Evolutionary conservation across 2,113 vertebrate genomes (phyloP).

Genomic region (Girardinichthys multiradiatus): DNA sequence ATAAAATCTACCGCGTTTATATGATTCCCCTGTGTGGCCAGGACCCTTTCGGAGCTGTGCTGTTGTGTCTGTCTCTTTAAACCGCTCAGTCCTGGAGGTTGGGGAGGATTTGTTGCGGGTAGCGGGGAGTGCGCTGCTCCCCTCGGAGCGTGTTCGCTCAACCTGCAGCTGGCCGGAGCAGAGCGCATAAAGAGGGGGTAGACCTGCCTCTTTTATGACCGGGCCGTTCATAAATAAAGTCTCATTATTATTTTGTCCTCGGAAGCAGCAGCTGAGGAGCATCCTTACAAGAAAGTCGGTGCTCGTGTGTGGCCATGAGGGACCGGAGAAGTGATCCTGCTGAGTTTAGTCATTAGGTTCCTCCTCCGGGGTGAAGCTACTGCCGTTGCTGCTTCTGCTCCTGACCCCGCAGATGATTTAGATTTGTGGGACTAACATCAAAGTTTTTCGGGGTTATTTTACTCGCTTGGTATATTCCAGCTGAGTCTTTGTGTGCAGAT

Average conservation of each 20-base stretch:
- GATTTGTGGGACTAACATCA: slow-evolving; percentile 47
- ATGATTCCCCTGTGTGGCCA: neutral
- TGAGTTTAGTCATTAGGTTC: slow-evolving; percentile 54
- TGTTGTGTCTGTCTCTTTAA: slow-evolving; percentile 73
- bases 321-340: slow-evolving; percentile 61
- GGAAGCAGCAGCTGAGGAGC: slow-evolving; percentile 7
- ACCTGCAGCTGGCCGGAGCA: slow-evolving; percentile 24
- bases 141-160: slow-evolving; percentile 49
- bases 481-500: slow-evolving; percentile 24
- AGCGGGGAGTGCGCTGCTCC: slow-evolving; percentile 46
- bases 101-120: slow-evolving; percentile 58
- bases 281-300: slow-evolving; percentile 22
- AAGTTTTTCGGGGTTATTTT: slow-evolving; percentile 62
- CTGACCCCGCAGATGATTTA: slow-evolving; percentile 47
- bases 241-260: slow-evolving; percentile 10
- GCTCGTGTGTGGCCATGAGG: slow-evolving; percentile 25
- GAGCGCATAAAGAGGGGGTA: neutral
- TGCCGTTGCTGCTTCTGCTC: slow-evolving; percentile 6
- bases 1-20: neutral
- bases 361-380: slow-evolving; percentile 50
- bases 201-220: slow-evolving; percentile 37
- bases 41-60: slow-evolving; percentile 9
- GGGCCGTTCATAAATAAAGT: slow-evolving; percentile 11
- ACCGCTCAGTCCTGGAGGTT: slow-evolving; percentile 51
- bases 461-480: slow-evolving; percentile 44